phyloP scores from a whole-genome alignment of 2,113 vertebrate genomes.

The Malurus cyaneus region DNA sequence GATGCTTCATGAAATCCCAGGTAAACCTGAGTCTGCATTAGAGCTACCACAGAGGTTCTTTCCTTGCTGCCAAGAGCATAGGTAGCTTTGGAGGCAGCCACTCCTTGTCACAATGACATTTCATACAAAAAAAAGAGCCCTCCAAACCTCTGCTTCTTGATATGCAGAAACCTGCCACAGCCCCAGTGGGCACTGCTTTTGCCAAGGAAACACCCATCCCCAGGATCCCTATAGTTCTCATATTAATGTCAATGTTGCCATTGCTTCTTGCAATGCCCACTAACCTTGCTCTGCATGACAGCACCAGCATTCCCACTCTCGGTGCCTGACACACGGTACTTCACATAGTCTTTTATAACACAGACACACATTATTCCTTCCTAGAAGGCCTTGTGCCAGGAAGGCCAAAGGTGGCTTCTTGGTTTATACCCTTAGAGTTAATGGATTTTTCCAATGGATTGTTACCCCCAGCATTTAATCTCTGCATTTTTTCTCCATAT shows the following conservation, averaged over 20 bases:
- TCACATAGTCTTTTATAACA: not conserved
- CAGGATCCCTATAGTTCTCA: not conserved
- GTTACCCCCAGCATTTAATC: not conserved
- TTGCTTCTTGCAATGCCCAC: not conserved
- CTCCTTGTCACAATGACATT: not conserved
- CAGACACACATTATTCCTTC: not conserved
- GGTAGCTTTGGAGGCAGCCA: not conserved
- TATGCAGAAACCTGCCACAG: not conserved
- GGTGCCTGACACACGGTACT: fast-evolving
- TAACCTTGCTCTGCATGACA: not conserved
- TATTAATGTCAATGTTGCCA: not conserved
- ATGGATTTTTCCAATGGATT: not conserved
- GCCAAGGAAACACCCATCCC: not conserved
- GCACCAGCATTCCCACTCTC: not conserved
- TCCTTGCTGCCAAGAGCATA: not conserved
- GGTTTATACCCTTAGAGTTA: not conserved
- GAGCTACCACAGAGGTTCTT: not conserved
- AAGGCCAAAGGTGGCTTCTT: not conserved
- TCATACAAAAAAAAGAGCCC: not conserved
- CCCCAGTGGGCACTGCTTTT: not conserved
- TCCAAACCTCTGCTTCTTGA: not conserved
- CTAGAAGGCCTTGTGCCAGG: not conserved
- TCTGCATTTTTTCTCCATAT: not conserved
- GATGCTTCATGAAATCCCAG: not conserved
- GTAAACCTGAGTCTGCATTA: not conserved